phyloP scores from a whole-genome alignment of 2,797 vertebrate genomes.

The Gymnoscopelus braueri region DNA sequence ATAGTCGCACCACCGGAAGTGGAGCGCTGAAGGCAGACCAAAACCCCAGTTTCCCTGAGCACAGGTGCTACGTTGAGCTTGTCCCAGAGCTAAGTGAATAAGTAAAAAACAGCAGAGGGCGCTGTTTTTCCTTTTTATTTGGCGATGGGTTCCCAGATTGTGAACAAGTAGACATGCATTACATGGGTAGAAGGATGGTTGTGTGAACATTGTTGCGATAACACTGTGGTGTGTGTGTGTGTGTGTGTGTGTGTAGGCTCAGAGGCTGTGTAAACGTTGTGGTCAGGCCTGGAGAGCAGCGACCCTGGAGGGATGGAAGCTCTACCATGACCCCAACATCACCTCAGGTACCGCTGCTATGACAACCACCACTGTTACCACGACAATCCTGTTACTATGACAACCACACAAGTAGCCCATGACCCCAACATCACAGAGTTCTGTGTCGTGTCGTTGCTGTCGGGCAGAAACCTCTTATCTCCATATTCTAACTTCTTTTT shows the following conservation, averaged over 20 bases:
- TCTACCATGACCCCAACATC: conserved; percentile 95
- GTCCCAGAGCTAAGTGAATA: no score
- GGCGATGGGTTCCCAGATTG: no score
- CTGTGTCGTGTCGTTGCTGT: no score
- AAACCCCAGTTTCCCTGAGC: no score
- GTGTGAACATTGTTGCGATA: no score
- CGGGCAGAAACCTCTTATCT: no score
- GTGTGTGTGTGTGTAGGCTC: conserved; percentile 82
- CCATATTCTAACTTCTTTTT: no score
- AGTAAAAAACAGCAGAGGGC: no score
- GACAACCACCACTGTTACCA: neutral
- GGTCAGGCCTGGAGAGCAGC: conserved; percentile 98
- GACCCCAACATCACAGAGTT: neutral
- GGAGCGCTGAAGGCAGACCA: no score
- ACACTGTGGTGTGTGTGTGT: neutral
- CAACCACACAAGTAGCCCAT: neutral
- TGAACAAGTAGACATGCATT: neutral
- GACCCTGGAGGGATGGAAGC: conserved; percentile 98
- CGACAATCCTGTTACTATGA: neutral
- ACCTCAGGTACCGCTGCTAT: conserved; percentile 81
- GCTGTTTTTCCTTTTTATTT: no score
- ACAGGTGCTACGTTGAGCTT: no score
- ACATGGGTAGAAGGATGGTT: neutral
- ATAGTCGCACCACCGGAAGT: no score
- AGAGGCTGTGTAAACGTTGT: conserved; percentile 94